Percentiles rank a stretch among this genome's conserved stretches.
Evolutionary conservation across 2,797 vertebrate genomes (phyloP).

Genomic region (Neopelma chrysocephalum): DNA sequence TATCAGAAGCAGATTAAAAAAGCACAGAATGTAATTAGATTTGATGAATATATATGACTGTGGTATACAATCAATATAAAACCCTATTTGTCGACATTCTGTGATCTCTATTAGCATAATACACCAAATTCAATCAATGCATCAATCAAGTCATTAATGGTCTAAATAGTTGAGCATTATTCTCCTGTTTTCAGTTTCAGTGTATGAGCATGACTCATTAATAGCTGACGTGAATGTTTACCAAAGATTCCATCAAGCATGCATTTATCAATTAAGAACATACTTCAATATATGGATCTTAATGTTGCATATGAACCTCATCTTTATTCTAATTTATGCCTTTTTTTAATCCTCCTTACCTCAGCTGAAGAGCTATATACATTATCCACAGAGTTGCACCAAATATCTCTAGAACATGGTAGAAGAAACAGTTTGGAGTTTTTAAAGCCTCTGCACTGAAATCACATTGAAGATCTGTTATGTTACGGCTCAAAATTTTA

Average conservation of each 20-base stretch:
- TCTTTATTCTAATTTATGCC: not conserved
- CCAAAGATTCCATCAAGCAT: not conserved
- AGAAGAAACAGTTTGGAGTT: not conserved
- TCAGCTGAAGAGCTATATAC: not conserved
- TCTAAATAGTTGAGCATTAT: not conserved
- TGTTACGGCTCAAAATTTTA: not conserved
- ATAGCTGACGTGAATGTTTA: slow-evolving; percentile 22
- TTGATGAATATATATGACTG: not conserved
- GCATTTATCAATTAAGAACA: not conserved
- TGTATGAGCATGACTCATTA: slow-evolving; percentile 28
- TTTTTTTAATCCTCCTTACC: not conserved
- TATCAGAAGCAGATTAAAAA: not conserved
- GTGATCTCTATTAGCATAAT: slow-evolving; percentile 42
- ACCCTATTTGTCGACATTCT: not conserved
- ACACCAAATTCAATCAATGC: not conserved
- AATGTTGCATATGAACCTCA: not conserved
- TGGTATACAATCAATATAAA: not conserved
- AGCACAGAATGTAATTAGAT: not conserved
- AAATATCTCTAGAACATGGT: not conserved
- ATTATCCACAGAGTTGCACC: not conserved
- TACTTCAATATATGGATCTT: not conserved
- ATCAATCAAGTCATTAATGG: slow-evolving; percentile 28
- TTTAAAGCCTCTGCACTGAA: not conserved
- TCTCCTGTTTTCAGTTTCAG: slow-evolving; percentile 20
- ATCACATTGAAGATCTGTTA: not conserved